Percentiles rank a stretch among this genome's conserved stretches.
phyloP scores from a whole-genome alignment of 2,113 vertebrate species.

The Cnemophilus loriae region DNA sequence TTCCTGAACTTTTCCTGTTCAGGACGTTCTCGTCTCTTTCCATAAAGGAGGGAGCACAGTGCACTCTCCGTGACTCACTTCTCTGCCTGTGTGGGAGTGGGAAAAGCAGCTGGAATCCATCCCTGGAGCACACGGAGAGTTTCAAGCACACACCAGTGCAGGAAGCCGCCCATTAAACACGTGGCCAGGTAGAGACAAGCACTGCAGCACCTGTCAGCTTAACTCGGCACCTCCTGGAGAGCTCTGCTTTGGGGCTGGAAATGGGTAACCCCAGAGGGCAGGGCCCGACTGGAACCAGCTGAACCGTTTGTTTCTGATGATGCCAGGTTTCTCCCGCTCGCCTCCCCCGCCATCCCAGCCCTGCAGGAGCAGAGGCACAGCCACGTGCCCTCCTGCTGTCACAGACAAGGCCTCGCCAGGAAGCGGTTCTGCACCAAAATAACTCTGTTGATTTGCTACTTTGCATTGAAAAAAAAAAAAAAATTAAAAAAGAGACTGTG shows the following conservation, averaged over 20 bases:
- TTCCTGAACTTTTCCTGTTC: not conserved
- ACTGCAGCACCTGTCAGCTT: not conserved
- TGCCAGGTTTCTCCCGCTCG: not conserved
- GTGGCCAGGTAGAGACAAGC: not conserved
- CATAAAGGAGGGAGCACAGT: not conserved
- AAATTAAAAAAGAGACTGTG: not conserved
- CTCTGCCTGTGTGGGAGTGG: not conserved
- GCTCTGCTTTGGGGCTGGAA: not conserved
- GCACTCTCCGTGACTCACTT: not conserved
- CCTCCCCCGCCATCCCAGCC: not conserved
- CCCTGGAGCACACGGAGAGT: not conserved
- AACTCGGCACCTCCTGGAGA: not conserved
- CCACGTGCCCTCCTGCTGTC: not conserved
- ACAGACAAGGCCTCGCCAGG: not conserved
- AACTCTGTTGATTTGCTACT: not conserved
- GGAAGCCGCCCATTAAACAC: not conserved
- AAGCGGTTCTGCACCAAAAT: not conserved
- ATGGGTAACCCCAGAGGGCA: not conserved
- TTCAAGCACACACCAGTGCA: not conserved
- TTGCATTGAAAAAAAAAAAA: not conserved
- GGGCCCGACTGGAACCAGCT: not conserved
- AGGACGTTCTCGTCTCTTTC: not conserved
- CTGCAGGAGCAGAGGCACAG: not conserved
- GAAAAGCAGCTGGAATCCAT: conserved; percentile 50
- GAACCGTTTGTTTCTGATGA: not conserved